A percentile compares a stretch with the other conserved stretches of the same genome.
These are phyloP conservation scores for Drosophila testacea DNA, from an alignment of 2,888 invertebrate genomes.

Conservation along the genomic window DNA sequence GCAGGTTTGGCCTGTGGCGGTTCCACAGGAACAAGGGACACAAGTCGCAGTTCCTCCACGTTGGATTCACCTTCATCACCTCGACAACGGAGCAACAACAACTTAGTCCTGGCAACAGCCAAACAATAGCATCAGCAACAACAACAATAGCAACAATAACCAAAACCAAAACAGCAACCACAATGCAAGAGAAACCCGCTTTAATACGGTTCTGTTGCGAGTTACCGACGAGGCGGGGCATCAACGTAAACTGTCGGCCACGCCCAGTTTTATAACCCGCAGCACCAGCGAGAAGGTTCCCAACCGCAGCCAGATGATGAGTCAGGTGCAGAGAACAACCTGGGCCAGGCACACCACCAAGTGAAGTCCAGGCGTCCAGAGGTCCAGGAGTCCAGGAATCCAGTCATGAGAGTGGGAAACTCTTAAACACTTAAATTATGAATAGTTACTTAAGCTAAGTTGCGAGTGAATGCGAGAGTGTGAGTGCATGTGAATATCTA, in stretches of 20 bases:
- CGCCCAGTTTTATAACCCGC: conserved; percentile 89
- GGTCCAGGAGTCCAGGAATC: conserved; percentile 1
- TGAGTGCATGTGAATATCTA: conserved; percentile 12
- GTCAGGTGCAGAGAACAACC: conserved; percentile 91
- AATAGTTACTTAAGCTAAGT: conserved; percentile 34
- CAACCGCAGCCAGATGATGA: conserved; percentile 93
- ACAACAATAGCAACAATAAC: conserved; percentile 46
- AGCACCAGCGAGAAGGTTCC: conserved; percentile 95
- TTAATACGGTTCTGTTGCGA: conserved; percentile 86
- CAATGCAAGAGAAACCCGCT: conserved; percentile 69
- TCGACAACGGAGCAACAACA: conserved; percentile 62
- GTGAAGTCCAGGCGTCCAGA: conserved; percentile 80
- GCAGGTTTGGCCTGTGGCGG: conserved; percentile 72
- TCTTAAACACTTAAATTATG: conserved; percentile 26
- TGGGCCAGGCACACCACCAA: conserved; percentile 96
- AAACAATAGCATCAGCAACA: conserved; percentile 54
- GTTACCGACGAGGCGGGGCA: conserved; percentile 86
- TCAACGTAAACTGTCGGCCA: conserved; percentile 86
- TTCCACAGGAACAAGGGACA: conserved; percentile 74
- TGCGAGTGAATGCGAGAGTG: conserved; percentile 11
- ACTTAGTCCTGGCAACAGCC: conserved; percentile 63
- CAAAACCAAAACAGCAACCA: conserved; percentile 44
- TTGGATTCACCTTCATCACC: conserved; percentile 78
- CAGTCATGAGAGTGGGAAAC: conserved; percentile 30
- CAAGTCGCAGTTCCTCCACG: conserved; percentile 79